phyloP scores from a whole-genome alignment of 2,888 invertebrate genomes.

The Ochropacha duplaris region DNA sequence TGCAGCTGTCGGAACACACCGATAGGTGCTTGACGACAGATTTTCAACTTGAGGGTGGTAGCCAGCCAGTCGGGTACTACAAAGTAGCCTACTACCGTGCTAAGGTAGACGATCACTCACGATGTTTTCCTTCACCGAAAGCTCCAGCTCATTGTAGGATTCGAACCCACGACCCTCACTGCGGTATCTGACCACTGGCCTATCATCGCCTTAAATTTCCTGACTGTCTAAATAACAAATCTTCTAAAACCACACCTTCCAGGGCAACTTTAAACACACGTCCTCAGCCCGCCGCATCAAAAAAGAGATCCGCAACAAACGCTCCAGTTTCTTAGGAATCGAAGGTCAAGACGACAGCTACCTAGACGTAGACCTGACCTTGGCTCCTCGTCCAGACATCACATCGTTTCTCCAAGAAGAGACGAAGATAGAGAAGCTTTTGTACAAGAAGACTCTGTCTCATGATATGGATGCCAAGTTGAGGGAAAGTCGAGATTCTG shows the following conservation, averaged over 20 bases:
- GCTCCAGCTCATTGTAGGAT: too few species aligned
- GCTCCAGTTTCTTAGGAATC: constrained; percentile 93
- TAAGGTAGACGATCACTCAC: too few species aligned
- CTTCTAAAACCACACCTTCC: constrained; percentile 20
- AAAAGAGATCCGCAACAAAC: constrained; percentile 91
- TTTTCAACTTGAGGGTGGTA: too few species aligned
- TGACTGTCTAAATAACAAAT: too few species aligned
- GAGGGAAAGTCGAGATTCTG: constrained; percentile 90
- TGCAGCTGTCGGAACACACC: too few species aligned
- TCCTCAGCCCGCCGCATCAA: constrained; percentile 93
- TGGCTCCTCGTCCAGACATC: constrained; percentile 91
- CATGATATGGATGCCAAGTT: constrained; percentile 86
- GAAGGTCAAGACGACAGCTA: constrained; percentile 89
- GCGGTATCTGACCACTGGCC: too few species aligned
- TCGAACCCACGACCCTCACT: too few species aligned
- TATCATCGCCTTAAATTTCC: too few species aligned
- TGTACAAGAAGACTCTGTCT: constrained; percentile 88
- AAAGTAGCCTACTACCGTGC: too few species aligned
- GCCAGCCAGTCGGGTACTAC: too few species aligned
- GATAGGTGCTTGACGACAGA: too few species aligned
- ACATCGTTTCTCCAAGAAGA: constrained; percentile 91
- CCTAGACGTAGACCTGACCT: constrained; percentile 85
- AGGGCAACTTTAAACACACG: constrained; percentile 87
- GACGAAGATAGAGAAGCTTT: constrained; percentile 88
- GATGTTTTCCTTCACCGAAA: too few species aligned